These are phyloP conservation scores for Streblospio benedicti DNA, from an alignment of 1,140 invertebrate species.

Conservation along the genomic window DNA sequence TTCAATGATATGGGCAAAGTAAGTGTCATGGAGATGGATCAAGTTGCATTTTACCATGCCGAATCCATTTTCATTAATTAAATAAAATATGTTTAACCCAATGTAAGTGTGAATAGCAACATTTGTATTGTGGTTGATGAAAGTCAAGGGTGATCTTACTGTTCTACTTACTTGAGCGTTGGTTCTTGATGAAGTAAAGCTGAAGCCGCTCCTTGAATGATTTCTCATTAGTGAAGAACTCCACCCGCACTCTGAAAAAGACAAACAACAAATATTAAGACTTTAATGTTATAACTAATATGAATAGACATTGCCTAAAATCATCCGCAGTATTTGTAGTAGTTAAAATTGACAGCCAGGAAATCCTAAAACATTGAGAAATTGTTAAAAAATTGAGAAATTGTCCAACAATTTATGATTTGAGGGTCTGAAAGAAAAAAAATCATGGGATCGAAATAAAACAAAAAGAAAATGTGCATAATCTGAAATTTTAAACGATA, in stretches of 20 bases:
- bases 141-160: not conserved
- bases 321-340: no score
- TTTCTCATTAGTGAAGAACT: conserved; percentile 98
- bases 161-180: conserved; percentile 86
- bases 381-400: no score
- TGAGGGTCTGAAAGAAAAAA: no score
- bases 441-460: no score
- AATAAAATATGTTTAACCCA: not conserved
- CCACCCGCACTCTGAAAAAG: conserved; percentile 82
- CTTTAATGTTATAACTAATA: no score
- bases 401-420: no score
- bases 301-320: no score
- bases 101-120: not conserved
- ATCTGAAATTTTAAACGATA: no score
- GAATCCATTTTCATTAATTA: not conserved
- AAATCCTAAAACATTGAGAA: no score
- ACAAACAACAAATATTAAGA: conserved; percentile 4
- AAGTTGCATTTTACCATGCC: not conserved
- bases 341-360: no score
- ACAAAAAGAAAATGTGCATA: no score
- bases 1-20: not conserved
- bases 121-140: not conserved
- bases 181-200: conserved; percentile 97
- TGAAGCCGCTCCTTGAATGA: conserved; percentile 96
- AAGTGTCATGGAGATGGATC: not conserved